A percentile compares a stretch with the other conserved stretches of the same genome.
These are phyloP conservation scores for Pagrus major DNA, from an alignment of 2,113 vertebrate species.

Conservation along the genomic window DNA sequence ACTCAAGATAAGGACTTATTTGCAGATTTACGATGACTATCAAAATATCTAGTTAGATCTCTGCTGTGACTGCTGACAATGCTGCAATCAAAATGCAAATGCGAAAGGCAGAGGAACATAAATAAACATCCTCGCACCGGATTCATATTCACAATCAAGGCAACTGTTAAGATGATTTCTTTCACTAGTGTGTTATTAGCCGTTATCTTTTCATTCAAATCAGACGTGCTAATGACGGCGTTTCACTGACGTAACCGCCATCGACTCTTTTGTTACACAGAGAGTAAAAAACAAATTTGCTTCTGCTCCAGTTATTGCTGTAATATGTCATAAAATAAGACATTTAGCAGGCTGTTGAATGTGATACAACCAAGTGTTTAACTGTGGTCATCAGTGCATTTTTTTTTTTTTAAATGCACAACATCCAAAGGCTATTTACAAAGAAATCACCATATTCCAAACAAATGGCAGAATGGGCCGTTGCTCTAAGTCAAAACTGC, in stretches of 20 bases:
- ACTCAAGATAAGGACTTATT: conserved; percentile 85
- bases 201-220: conserved; percentile 60
- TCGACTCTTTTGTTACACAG: conserved; percentile 21
- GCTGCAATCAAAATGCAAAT: conserved; percentile 87
- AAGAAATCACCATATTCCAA: conserved; percentile 57
- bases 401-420: conserved; percentile 16
- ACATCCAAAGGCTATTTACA: conserved; percentile 51
- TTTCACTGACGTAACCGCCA: conserved; percentile 11
- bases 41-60: conserved; percentile 82
- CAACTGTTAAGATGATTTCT: conserved; percentile 67
- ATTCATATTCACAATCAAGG: conserved; percentile 78
- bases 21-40: conserved; percentile 85
- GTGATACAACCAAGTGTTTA: conserved; percentile 52
- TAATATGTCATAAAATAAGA: conserved; percentile 35
- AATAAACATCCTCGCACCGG: conserved; percentile 78
- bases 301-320: conserved; percentile 12
- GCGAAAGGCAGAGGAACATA: conserved; percentile 72
- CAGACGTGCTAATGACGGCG: conserved; percentile 28
- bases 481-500: conserved; percentile 79
- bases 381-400: conserved; percentile 44
- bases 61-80: conserved; percentile 81
- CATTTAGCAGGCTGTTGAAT: conserved; percentile 37
- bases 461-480: conserved; percentile 68
- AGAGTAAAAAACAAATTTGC: conserved; percentile 21
- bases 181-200: conserved; percentile 61